Conservation (phyloP, 2,888 invertebrate species). For the Chaetogeoica ovagalla region DNA sequence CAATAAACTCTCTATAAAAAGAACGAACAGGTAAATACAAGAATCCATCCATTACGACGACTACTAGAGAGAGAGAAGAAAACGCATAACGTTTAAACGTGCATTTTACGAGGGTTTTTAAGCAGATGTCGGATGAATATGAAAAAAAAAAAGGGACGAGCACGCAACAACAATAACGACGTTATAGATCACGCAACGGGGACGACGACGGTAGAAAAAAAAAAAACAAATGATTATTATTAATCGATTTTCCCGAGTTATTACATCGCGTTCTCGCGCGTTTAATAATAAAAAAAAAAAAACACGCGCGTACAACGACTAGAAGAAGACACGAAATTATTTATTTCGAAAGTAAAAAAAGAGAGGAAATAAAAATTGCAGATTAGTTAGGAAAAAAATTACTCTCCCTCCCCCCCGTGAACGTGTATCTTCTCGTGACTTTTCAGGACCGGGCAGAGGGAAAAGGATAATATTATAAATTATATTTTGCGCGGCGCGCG, state of each 20-base stretch:
- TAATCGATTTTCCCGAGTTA: constrained; percentile 33
- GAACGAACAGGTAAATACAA: too few relatives aligned
- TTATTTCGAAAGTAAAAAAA: background rate
- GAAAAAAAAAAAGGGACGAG: constrained; percentile 6
- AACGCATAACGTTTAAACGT: background rate
- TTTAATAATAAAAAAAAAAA: background rate
- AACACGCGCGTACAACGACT: too few relatives aligned
- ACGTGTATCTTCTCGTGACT: too few relatives aligned
- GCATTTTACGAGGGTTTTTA: constrained; percentile 15
- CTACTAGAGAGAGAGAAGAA: too few relatives aligned
- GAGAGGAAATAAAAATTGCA: background rate
- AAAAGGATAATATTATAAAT: background rate
- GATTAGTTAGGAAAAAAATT: too few relatives aligned
- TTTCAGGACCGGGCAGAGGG: too few relatives aligned
- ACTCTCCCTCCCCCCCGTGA: too few relatives aligned
- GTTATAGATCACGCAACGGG: constrained; percentile 13
- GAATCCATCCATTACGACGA: too few relatives aligned
- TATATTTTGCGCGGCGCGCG: constrained; percentile 1
- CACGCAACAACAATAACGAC: background rate
- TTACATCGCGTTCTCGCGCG: background rate
- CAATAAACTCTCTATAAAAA: too few relatives aligned
- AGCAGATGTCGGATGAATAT: constrained; percentile 36
- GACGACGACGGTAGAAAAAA: background rate
- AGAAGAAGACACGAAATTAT: too few relatives aligned
- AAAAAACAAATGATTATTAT: constrained; percentile 8